Evolutionary conservation across 2,888 invertebrate species (phyloP).

Genomic region (Brachyopa scutellaris): DNA sequence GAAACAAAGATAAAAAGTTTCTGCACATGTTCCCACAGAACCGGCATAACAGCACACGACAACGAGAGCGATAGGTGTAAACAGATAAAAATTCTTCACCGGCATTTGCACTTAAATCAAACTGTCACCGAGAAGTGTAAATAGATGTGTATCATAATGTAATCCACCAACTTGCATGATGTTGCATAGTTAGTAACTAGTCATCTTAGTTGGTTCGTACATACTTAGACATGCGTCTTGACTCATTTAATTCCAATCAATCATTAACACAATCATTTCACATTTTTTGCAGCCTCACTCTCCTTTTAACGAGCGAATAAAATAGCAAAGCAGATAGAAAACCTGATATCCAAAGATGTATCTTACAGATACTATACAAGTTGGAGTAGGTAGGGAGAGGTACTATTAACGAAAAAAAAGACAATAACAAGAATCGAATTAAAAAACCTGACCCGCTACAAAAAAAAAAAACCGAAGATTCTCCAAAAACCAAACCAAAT

Average conservation of each 20-base stretch:
- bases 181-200: conserved; percentile 2
- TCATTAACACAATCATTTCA: conserved; percentile 7
- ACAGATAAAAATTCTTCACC: conserved; percentile 25
- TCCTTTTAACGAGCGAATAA: background rate
- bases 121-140: conserved; percentile 8
- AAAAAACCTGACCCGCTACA: conserved; percentile 62
- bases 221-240: background rate
- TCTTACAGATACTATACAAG: conserved; percentile 3
- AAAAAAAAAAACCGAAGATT: conserved; percentile 38
- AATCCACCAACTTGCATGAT: background rate
- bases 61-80: background rate
- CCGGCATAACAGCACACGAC: conserved; percentile 18
- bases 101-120: conserved; percentile 41
- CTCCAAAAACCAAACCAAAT: conserved; percentile 4
- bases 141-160: too few relatives aligned
- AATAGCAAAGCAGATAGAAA: conserved; percentile 14
- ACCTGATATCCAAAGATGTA: conserved; percentile 45
- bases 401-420: too few relatives aligned
- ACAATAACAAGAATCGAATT: conserved; percentile 32
- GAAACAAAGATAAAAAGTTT: background rate
- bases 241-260: conserved; percentile 43
- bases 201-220: conserved; percentile 1
- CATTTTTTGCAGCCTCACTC: conserved; percentile 12
- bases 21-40: conserved; percentile 10
- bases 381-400: background rate